Evolutionary conservation across 2,797 vertebrate species (phyloP).

Genomic region (Premnoplex brunnescens): DNA sequence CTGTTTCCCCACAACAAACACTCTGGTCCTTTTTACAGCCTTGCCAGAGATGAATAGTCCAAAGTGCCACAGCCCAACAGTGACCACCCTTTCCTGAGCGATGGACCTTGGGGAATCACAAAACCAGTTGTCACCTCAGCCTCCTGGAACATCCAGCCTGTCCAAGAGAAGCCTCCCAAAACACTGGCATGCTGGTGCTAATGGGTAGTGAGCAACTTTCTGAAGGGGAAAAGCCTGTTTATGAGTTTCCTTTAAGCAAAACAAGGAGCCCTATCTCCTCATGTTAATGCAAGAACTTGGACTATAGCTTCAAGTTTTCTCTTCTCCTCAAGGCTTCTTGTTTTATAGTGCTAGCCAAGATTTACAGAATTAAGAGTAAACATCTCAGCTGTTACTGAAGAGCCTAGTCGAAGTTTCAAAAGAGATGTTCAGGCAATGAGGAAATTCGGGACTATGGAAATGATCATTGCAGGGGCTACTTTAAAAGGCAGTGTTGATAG

Average conservation of each 20-base stretch:
- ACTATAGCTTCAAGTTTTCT: background rate
- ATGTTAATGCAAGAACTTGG: conserved; percentile 11
- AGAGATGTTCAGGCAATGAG: background rate
- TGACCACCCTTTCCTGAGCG: background rate
- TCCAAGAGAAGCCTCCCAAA: background rate
- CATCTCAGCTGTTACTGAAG: background rate
- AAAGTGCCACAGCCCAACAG: background rate
- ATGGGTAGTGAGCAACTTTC: background rate
- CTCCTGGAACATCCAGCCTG: background rate
- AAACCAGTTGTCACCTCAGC: background rate
- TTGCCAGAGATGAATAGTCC: background rate
- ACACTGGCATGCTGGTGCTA: rapidly evolving
- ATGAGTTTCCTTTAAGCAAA: background rate
- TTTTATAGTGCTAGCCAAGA: conserved; percentile 21
- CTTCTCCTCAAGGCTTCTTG: conserved; percentile 20
- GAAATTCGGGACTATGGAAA: background rate
- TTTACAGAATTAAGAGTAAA: background rate
- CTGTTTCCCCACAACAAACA: background rate
- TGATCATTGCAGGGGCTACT: background rate
- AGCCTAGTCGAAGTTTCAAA: background rate
- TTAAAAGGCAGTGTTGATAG: background rate
- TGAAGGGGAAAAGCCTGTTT: background rate
- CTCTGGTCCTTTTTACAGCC: background rate
- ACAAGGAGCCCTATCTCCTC: background rate
- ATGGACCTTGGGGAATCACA: background rate